phyloP scores from a whole-genome alignment of 2,113 vertebrate genomes.

The Todiramphus chloris region DNA sequence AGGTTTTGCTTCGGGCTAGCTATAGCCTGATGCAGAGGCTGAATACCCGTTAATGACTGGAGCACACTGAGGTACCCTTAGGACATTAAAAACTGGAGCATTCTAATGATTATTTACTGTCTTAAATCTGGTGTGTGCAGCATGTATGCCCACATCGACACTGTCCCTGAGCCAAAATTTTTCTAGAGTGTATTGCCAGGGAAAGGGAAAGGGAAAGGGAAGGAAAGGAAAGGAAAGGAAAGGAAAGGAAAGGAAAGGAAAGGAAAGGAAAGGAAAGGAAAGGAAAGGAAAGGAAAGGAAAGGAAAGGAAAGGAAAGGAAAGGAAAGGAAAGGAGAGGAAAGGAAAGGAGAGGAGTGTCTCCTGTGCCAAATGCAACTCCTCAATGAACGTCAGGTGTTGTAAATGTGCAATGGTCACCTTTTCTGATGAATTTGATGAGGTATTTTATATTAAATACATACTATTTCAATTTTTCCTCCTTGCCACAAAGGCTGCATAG shows the following conservation, averaged over 20 bases:
- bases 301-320: background rate
- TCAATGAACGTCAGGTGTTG: background rate
- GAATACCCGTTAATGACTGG: background rate
- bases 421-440: background rate
- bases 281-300: background rate
- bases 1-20: background rate
- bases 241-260: background rate
- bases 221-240: background rate
- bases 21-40: background rate
- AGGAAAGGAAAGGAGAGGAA: background rate
- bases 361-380: background rate
- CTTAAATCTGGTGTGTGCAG: background rate
- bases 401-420: background rate
- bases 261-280: background rate
- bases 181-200: background rate
- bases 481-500: background rate
- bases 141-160: accelerated
- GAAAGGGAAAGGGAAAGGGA: background rate
- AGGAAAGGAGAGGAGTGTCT: background rate
- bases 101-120: background rate
- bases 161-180: background rate
- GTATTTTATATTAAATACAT: background rate
- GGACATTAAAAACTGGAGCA: background rate
- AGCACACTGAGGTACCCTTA: background rate
- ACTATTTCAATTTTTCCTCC: background rate